Evolutionary conservation across 1,140 invertebrate species (phyloP).

Genomic region (Helicoverpa armigera): DNA sequence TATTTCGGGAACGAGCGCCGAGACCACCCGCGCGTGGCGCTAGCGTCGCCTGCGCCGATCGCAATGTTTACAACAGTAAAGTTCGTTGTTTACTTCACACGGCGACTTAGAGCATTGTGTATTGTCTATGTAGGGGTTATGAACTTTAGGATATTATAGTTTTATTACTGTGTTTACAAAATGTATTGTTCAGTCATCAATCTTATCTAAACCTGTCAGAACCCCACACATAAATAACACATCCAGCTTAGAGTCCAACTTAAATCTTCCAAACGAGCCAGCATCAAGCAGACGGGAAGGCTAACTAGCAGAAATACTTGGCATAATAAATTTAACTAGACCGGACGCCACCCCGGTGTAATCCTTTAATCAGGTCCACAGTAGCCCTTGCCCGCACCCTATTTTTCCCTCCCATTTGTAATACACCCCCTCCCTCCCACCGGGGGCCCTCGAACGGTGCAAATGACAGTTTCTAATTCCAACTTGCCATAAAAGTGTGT

Average conservation of each 20-base stretch:
- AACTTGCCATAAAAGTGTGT: constrained; percentile 87
- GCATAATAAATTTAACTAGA: constrained; percentile 85
- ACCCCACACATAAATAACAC: constrained; percentile 12
- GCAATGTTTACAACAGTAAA: constrained; percentile 60
- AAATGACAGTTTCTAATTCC: constrained; percentile 88
- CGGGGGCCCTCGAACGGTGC: constrained; percentile 80
- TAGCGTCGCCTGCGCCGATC: constrained; percentile 49
- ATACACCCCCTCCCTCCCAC: constrained; percentile 54
- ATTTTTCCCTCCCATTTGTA: constrained; percentile 82
- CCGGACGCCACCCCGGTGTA: constrained; percentile 80
- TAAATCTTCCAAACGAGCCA: constrained; percentile 42
- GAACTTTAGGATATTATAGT: constrained; percentile 15
- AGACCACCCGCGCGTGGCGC: constrained; percentile 72
- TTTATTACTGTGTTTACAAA: neutral
- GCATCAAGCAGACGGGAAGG: constrained; percentile 48
- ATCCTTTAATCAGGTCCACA: constrained; percentile 85
- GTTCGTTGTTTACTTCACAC: constrained; percentile 73
- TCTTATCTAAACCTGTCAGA: neutral
- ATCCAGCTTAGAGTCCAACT: constrained; percentile 31
- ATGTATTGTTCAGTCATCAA: neutral
- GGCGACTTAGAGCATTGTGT: constrained; percentile 55
- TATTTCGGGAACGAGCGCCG: constrained; percentile 73
- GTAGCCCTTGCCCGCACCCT: constrained; percentile 82
- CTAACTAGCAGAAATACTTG: constrained; percentile 84
- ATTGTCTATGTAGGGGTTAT: constrained; percentile 46